A percentile compares a stretch with the other conserved stretches of the same genome.
phyloP scores from a whole-genome alignment of 2,797 vertebrate genomes.

The Enteromius mattozi region DNA sequence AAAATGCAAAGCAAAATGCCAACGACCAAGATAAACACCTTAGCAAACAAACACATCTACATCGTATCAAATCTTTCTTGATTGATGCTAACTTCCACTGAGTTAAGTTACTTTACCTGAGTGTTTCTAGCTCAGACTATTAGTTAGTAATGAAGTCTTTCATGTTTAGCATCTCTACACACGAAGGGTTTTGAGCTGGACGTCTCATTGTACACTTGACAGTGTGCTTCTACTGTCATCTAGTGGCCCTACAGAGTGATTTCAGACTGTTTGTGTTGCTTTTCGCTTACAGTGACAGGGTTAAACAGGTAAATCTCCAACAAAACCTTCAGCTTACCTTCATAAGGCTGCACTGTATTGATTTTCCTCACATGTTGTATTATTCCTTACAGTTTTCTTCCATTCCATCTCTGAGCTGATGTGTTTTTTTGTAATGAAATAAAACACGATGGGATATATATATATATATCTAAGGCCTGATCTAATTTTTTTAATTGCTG shows the following conservation, averaged over 20 bases:
- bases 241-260: constrained; percentile 62
- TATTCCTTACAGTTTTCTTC: not conserved
- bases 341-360: not conserved
- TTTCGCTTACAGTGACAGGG: not conserved
- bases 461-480: not conserved
- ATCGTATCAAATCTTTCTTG: not conserved
- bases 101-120: not conserved
- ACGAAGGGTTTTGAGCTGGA: not conserved
- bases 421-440: not conserved
- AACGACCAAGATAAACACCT: not conserved
- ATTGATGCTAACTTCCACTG: not conserved
- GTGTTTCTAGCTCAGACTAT: not conserved
- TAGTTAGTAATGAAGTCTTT: not conserved
- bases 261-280: not conserved
- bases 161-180: not conserved
- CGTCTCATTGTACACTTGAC: not conserved
- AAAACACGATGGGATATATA: not conserved
- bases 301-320: not conserved
- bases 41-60: not conserved
- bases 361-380: not conserved
- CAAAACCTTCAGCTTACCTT: not conserved
- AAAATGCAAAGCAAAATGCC: not conserved
- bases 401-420: not conserved
- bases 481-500: not conserved
- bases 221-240: constrained; percentile 66